Evolutionary conservation across 2,797 vertebrate genomes (phyloP).

Genomic region (Pampus argenteus): DNA sequence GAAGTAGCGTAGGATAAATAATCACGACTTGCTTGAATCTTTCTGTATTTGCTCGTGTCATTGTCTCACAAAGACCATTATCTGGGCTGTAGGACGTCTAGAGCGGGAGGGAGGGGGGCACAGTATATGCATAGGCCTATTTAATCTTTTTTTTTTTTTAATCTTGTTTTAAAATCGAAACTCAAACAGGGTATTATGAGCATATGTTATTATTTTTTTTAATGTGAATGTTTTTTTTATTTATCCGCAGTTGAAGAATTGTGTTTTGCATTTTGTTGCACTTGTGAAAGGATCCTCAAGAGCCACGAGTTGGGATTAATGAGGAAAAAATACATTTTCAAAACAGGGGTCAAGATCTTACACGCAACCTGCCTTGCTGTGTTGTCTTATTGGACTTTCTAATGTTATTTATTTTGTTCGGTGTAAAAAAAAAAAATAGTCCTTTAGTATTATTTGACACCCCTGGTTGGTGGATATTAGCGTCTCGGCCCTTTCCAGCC

Average conservation of each 20-base stretch:
- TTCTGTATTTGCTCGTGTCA: conserved; percentile 90
- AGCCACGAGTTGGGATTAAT: conserved; percentile 88
- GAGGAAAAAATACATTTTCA: conserved; percentile 78
- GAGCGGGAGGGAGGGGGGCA: conserved; percentile 61
- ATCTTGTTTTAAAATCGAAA: conserved; percentile 90
- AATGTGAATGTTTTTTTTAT: conserved; percentile 97
- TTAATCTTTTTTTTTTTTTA: conserved; percentile 83
- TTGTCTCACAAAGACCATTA: conserved; percentile 87
- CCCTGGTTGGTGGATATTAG: conserved; percentile 85
- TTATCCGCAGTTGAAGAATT: conserved; percentile 91
- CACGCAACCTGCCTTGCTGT: conserved; percentile 87
- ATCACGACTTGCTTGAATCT: conserved; percentile 93
- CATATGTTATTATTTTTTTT: conserved; percentile 91
- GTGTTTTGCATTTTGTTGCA: conserved; percentile 94
- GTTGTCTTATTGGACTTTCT: conserved; percentile 90
- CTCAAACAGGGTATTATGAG: conserved; percentile 99
- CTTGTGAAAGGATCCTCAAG: conserved; percentile 89
- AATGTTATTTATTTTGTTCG: conserved; percentile 96
- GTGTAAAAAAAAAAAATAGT: conserved; percentile 89
- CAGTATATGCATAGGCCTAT: conserved; percentile 81
- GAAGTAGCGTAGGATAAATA: conserved; percentile 87
- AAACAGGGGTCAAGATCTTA: conserved; percentile 84
- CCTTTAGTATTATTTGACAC: conserved; percentile 95
- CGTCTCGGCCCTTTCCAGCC: conserved; percentile 58
- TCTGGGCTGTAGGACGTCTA: conserved; percentile 70